Evolutionary conservation across 1,140 invertebrate genomes (phyloP), one percentile per base, ranked within the genome.

Genomic region (Microplitis mediator): DNA sequence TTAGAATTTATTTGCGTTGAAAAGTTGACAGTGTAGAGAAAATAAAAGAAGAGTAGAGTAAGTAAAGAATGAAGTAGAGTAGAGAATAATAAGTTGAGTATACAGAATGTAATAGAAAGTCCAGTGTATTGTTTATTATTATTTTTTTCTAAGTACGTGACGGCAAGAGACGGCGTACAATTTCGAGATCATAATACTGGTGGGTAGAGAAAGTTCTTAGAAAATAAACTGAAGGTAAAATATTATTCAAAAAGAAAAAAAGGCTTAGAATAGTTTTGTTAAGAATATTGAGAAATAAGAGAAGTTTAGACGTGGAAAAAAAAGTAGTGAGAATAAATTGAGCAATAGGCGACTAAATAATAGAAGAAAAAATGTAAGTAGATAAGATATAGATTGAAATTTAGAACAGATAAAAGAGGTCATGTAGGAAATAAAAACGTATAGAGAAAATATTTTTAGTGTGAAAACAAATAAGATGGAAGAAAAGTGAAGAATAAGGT

Each of bases 121-220:
- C 31, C 58, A 64, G 62, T 11, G 34, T 36, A 16, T 50, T 50
- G 3, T 8, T 8, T 31, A 14, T 11, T 8, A 62, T 31, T 13
- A 31, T 23, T 8, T 60, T 60, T 62, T 62, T 64, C 45, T 50
- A 60, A 69, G 69, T 56, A 69, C 62, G 16, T 69, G 34, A 65
- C 54, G 72, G 72, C 72, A 67, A 78, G 65, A 72, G 69, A 39
- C 35, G 67, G 73, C 67, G 63, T 73, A 64, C 39, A 76, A 75
- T 76, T 77, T 77, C 69, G 61, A 78, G 61, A 71, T 67, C 39
- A 50, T 82, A 83, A 83, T 83, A 83, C 81, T 83, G 81, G 71
- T 76, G 77, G 80, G 79, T 79, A 80, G 61, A 64, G 56, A 71
- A 62, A 74, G 34, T 23, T 72, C 13, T 58, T 52, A 73, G 31